Evolutionary conservation across 1,140 invertebrate species (phyloP).

Genomic region (Amphibalanus amphitrite): DNA sequence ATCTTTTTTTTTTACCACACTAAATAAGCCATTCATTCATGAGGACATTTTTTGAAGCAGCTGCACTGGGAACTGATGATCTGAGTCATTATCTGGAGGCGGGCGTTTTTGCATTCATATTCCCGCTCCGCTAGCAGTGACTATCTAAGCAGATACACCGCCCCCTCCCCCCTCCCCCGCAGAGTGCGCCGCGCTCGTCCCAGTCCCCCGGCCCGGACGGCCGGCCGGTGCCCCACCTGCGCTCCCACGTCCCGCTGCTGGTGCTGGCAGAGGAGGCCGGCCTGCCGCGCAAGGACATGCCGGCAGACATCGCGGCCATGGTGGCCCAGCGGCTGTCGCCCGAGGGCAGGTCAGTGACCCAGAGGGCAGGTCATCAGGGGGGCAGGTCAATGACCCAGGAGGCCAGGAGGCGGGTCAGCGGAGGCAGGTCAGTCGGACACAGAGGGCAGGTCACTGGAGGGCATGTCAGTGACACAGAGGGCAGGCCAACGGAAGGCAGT

Average conservation of each 20-base stretch:
- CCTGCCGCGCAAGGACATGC: conserved; percentile 38
- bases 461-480: too few species aligned
- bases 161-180: not conserved
- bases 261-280: conserved; percentile 43
- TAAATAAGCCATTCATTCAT: too few species aligned
- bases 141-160: conserved; percentile 3
- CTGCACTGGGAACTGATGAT: too few species aligned
- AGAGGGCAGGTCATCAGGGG: not conserved
- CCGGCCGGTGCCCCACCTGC: conserved; percentile 39
- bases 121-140: not conserved
- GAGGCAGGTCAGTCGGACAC: too few species aligned
- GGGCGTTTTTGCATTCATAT: too few species aligned
- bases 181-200: not conserved
- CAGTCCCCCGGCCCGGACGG: conserved; percentile 15
- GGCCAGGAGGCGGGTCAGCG: too few species aligned
- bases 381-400: too few species aligned
- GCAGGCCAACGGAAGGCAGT: too few species aligned
- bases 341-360: not conserved
- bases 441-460: too few species aligned
- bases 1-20: too few species aligned
- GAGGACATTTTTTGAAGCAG: too few species aligned
- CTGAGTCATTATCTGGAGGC: too few species aligned
- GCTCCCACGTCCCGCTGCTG: conserved; percentile 38
- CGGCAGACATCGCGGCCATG: conserved; percentile 36
- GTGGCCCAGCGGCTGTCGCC: conserved; percentile 19